Base-by-base conservation (phyloP, 2,797 vertebrate species). In the Bradypus variegatus region DNA sequence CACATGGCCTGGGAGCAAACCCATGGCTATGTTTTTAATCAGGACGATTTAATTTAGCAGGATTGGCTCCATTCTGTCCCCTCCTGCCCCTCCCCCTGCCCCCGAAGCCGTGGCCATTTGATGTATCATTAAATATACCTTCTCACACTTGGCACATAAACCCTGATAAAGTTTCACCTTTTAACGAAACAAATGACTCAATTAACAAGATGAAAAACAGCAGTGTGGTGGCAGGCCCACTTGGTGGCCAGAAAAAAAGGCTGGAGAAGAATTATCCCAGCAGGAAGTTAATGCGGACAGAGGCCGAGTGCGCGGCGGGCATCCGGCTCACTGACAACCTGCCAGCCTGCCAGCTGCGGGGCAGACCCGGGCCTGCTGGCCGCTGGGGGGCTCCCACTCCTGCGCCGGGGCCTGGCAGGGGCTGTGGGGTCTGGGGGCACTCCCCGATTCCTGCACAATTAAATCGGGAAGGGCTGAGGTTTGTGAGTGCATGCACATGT, bases 141-240 rank as follows among this genome's bases (percentile, higher is more conserved):
- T 96, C 97, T 96, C 96, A 94, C 96, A 97, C 96, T 97, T 97
- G 97, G 97, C 97, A 95, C 80, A 70, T 76, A 96, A 96, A 96
- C 96, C 96, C 97, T 95, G 97, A 97, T 98, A 97, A 97, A 97
- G 97, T 97, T 97, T 97, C 97, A 98, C 97, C 97, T 98, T 98
- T 98, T 97, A 98, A 98, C 88, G 85, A 98, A 98, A 98, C 98
- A 98, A 98, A 98, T 98, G 97, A 98, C 98, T 98, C 98, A 98
- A 98, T 98, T 98, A 98, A 98, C 97, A 97, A 97, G 97, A 98
- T 97, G 97, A 98, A 97, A 97, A 97, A 96, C 97, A 97, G 98
- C 98, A 95, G 96, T 97, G 96, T 88, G 96, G 97, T 97, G 97
- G 97, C 97, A 97, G 97, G 95, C 97, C 97, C 97, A 94, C 97